Evolutionary conservation across 2,888 invertebrate genomes (phyloP).

Genomic region (Oegoconia quadripuncta): DNA sequence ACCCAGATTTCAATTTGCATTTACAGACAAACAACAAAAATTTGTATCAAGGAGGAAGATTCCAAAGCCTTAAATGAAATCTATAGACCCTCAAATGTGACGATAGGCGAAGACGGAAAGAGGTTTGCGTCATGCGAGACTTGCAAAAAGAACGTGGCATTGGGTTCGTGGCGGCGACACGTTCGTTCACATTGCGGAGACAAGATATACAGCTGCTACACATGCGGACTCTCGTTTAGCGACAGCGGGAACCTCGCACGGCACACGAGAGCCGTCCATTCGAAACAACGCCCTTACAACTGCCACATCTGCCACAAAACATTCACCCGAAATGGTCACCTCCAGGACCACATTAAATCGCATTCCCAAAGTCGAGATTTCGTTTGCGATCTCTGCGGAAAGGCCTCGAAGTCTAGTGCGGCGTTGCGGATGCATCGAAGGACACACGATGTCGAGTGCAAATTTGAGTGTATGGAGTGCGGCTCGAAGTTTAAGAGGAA

Average conservation of each 20-base stretch:
- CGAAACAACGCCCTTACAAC: slow-evolving; percentile 57
- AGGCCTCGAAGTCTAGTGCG: slow-evolving; percentile 70
- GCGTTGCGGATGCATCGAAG: slow-evolving; percentile 71
- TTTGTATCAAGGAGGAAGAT: neutral
- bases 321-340: slow-evolving; percentile 69
- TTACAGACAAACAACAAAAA: slow-evolving; percentile 9
- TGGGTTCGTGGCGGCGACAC: slow-evolving; percentile 63
- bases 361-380: slow-evolving; percentile 65
- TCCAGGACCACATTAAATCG: slow-evolving; percentile 69
- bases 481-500: slow-evolving; percentile 74
- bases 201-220: slow-evolving; percentile 64
- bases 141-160: slow-evolving; percentile 50
- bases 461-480: slow-evolving; percentile 68
- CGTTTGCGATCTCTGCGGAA: slow-evolving; percentile 77
- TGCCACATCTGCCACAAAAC: slow-evolving; percentile 66
- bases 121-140: slow-evolving; percentile 46
- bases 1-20: slow-evolving; percentile 14
- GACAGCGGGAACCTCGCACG: slow-evolving; percentile 71
- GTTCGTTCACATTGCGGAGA: slow-evolving; percentile 58
- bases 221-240: slow-evolving; percentile 73
- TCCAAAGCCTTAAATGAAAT: neutral
- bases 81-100: slow-evolving; percentile 6
- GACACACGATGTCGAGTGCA: slow-evolving; percentile 50
- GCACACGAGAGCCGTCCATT: slow-evolving; percentile 72
- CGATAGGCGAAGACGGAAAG: slow-evolving; percentile 28